phyloP scores from a whole-genome alignment of 2,888 invertebrate species.

The Ptilodon capucinus region DNA sequence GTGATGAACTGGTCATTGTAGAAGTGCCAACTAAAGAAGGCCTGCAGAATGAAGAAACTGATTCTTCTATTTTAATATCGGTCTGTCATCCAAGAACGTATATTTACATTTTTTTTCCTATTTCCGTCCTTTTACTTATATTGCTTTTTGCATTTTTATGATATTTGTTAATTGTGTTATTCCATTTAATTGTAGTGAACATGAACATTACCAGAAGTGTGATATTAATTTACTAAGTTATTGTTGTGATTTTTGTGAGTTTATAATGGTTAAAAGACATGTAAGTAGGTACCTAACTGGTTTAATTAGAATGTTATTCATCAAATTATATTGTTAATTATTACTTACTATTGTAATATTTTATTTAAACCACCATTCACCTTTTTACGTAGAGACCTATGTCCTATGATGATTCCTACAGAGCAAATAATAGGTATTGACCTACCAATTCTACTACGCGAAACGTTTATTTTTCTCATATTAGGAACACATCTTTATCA shows the following conservation, averaged over 20 bases:
- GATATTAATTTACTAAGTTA: constrained; percentile 73
- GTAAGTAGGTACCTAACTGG: background rate
- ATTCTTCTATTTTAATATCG: constrained; percentile 87
- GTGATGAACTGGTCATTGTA: constrained; percentile 91
- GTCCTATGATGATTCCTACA: no score
- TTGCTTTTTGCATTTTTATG: constrained; percentile 92
- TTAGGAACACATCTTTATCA: no score
- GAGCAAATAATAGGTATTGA: no score
- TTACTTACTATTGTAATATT: background rate
- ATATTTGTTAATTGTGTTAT: constrained; percentile 61
- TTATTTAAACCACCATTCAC: no score
- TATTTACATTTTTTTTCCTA: constrained; percentile 91
- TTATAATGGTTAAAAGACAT: background rate
- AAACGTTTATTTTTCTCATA: no score
- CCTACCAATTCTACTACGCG: no score
- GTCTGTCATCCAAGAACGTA: constrained; percentile 91
- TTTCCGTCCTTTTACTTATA: constrained; percentile 88
- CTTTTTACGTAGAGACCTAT: no score
- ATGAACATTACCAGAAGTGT: constrained; percentile 74
- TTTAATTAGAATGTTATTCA: constrained; percentile 6
- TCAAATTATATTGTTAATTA: constrained; percentile 6
- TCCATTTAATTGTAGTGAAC: constrained; percentile 63
- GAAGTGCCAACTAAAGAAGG: constrained; percentile 93
- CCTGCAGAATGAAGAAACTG: constrained; percentile 88
- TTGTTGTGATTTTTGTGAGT: constrained; percentile 7